Percentiles rank a stretch among this genome's conserved stretches.
Evolutionary conservation across 2,888 invertebrate genomes (phyloP).

Genomic region (Hirtodrosophila trivittata): DNA sequence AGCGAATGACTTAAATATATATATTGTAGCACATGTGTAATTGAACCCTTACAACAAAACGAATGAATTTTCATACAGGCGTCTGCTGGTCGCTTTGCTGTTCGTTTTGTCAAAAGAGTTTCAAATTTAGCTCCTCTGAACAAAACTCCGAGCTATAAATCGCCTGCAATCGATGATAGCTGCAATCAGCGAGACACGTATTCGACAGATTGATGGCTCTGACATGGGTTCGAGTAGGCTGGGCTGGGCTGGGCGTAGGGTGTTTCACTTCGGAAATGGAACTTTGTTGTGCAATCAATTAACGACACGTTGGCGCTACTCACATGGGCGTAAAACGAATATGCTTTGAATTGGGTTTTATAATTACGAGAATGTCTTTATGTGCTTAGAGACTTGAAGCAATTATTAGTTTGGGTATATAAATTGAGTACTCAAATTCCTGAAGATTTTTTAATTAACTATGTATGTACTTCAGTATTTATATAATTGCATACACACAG

Average conservation of each 20-base stretch:
- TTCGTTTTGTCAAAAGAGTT: slow-evolving; percentile 20
- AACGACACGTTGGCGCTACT: slow-evolving; percentile 14
- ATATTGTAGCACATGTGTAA: too few species aligned
- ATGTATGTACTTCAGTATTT: too few species aligned
- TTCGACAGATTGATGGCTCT: slow-evolving; percentile 12
- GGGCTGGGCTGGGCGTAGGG: background rate
- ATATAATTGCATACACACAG: too few species aligned
- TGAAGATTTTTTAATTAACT: too few species aligned
- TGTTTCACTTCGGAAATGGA: background rate
- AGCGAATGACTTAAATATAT: too few species aligned
- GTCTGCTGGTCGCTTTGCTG: background rate
- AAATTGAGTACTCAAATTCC: too few species aligned
- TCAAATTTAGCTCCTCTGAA: slow-evolving; percentile 22
- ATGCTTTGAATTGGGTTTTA: slow-evolving; percentile 8
- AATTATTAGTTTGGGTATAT: too few species aligned
- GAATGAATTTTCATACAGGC: too few species aligned
- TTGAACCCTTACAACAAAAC: too few species aligned
- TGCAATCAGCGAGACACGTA: slow-evolving; percentile 22
- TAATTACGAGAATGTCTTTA: background rate
- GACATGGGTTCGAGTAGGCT: background rate
- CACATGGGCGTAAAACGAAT: slow-evolving; percentile 25
- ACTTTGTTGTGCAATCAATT: slow-evolving; percentile 54
- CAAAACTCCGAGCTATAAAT: slow-evolving; percentile 37
- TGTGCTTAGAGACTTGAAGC: background rate
- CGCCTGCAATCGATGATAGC: slow-evolving; percentile 31